These are phyloP conservation scores for Helicolenus hilgendorfi DNA, from an alignment of 2,797 vertebrate species.

Conservation along the genomic window DNA sequence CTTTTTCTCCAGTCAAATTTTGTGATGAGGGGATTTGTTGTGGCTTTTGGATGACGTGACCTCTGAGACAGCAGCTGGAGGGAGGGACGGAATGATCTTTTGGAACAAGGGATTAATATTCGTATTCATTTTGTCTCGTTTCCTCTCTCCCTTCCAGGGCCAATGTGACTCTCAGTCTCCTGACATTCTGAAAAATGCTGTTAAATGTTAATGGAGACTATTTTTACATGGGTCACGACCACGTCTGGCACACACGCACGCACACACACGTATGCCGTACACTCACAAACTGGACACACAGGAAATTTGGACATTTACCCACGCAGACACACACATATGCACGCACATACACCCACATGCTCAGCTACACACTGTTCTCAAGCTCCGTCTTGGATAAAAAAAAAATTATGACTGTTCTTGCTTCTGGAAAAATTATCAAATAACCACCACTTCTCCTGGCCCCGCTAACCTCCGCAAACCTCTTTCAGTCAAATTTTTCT, in stretches of 20 bases:
- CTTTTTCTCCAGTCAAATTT: constrained; percentile 70
- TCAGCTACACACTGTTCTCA: not conserved
- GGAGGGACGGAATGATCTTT: constrained; percentile 74
- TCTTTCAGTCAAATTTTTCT: not conserved
- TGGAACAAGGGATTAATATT: constrained; percentile 78
- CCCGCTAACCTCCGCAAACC: not conserved
- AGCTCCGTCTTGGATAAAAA: not conserved
- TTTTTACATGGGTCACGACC: constrained; percentile 79
- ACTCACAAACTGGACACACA: constrained; percentile 3
- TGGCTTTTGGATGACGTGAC: constrained; percentile 74
- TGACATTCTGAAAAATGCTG: constrained; percentile 82
- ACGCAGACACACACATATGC: not conserved
- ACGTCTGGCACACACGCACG: constrained; percentile 41
- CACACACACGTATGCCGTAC: constrained; percentile 23
- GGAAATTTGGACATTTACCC: constrained; percentile 1
- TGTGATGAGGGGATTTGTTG: constrained; percentile 77
- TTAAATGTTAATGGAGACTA: constrained; percentile 86
- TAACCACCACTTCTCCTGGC: not conserved
- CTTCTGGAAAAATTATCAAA: constrained; percentile 5
- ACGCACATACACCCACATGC: not conserved
- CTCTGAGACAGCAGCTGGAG: constrained; percentile 69
- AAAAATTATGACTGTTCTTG: not conserved
- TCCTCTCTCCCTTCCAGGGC: constrained; percentile 63
- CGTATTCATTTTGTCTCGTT: constrained; percentile 74
- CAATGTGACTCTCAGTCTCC: constrained; percentile 66